A percentile compares a stretch with the other conserved stretches of the same genome.
phyloP scores from a whole-genome alignment of 2,113 vertebrate species.

The Drymodes brunneopygia region DNA sequence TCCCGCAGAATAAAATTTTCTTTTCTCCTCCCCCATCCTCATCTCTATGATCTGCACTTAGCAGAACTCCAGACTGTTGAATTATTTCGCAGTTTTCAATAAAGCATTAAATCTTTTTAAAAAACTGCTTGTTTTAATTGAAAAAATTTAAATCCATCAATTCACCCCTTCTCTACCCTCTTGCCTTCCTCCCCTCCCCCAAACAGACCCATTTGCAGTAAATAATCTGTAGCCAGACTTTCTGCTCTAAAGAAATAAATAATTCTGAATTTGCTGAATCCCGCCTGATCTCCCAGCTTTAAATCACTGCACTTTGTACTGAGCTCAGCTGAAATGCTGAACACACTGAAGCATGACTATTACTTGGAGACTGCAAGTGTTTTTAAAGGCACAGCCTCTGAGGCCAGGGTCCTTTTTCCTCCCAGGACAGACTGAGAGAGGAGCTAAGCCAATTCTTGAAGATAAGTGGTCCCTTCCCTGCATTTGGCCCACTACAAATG shows the following conservation, averaged over 20 bases:
- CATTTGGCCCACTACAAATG: not conserved
- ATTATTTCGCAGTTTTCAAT: conserved; percentile 53
- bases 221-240: conserved; percentile 65
- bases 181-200: not conserved
- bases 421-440: not conserved
- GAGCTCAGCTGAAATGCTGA: conserved; percentile 63
- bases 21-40: not conserved
- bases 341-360: conserved; percentile 59
- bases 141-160: conserved; percentile 63
- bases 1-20: not conserved
- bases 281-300: conserved; percentile 56
- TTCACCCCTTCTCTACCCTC: conserved; percentile 11
- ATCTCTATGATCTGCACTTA: not conserved
- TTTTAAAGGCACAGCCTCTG: conserved; percentile 41
- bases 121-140: conserved; percentile 75
- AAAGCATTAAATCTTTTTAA: conserved; percentile 68
- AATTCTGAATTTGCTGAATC: conserved; percentile 70
- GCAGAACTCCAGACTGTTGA: conserved; percentile 32
- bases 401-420: not conserved
- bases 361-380: conserved; percentile 53
- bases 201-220: conserved; percentile 57
- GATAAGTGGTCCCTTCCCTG: not conserved
- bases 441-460: not conserved
- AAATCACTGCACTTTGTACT: conserved; percentile 68
- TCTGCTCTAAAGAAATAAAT: conserved; percentile 59